Evolutionary conservation across 2,797 vertebrate genomes (phyloP).

Genomic region (Eulemur mongoz): DNA sequence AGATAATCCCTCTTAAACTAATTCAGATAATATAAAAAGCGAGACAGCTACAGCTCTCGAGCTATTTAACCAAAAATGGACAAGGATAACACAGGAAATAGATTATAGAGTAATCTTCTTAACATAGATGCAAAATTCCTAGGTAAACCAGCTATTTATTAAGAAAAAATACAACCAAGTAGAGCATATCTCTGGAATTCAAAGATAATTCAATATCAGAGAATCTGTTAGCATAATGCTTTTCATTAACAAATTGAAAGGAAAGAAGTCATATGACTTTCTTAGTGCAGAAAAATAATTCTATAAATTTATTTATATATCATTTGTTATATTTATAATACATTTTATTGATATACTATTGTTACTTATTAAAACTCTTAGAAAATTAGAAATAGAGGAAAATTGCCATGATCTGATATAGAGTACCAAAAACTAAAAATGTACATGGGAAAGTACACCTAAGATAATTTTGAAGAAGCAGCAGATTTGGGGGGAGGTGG

Average conservation of each 20-base stretch:
- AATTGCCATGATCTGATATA: not conserved
- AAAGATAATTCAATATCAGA: not conserved
- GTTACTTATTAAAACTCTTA: not conserved
- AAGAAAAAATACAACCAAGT: not conserved
- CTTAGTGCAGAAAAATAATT: constrained; percentile 23
- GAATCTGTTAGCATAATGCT: not conserved
- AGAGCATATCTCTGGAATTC: not conserved
- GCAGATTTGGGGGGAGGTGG: not conserved
- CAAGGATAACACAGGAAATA: not conserved
- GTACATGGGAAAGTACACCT: not conserved
- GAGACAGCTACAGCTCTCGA: not conserved
- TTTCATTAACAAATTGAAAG: not conserved
- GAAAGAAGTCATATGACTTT: constrained; percentile 6
- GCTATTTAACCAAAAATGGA: not conserved
- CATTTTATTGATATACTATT: not conserved
- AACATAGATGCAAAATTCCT: not conserved
- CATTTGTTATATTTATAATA: not conserved
- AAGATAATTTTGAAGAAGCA: not conserved
- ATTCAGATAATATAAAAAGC: not conserved
- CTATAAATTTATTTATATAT: not conserved
- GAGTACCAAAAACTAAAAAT: not conserved
- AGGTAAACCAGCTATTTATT: not conserved
- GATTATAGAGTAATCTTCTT: not conserved
- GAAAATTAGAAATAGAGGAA: not conserved
- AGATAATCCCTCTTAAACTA: not conserved